phyloP scores from a whole-genome alignment of 2,888 invertebrate genomes.

The Sarcophaga variegata region DNA sequence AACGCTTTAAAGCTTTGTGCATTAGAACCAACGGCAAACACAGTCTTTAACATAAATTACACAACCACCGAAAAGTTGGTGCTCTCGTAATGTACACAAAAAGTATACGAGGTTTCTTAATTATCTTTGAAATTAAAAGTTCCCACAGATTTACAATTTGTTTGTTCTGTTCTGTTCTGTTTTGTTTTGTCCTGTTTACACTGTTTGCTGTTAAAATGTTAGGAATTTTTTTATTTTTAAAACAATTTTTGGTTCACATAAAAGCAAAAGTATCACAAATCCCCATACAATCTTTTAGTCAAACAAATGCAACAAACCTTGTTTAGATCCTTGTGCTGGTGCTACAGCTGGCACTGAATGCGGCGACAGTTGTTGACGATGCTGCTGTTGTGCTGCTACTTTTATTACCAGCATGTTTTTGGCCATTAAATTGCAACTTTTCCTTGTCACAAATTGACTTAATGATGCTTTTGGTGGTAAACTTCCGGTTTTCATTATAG shows the following conservation, averaged over 20 bases:
- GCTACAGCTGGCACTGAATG: not conserved
- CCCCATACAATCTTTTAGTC: slow-evolving; percentile 50
- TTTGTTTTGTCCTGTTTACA: slow-evolving; percentile 24
- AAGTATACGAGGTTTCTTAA: slow-evolving; percentile 53
- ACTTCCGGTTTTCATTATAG: slow-evolving; percentile 63
- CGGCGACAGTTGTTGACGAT: not conserved
- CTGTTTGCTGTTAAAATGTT: slow-evolving; percentile 11
- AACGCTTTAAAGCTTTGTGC: no score
- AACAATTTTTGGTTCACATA: not conserved
- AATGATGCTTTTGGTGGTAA: slow-evolving; percentile 74
- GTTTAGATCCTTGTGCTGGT: slow-evolving; percentile 27
- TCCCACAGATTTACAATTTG: slow-evolving; percentile 56
- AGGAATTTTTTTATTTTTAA: not conserved
- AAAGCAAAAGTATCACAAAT: slow-evolving; percentile 25
- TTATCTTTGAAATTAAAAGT: slow-evolving; percentile 62
- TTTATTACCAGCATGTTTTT: slow-evolving; percentile 49
- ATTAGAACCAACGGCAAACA: not conserved
- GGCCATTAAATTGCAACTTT: slow-evolving; percentile 77
- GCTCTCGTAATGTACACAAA: not conserved
- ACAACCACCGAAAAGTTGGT: no score
- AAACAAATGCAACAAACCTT: slow-evolving; percentile 23
- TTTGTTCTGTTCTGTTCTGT: slow-evolving; percentile 15
- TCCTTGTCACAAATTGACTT: slow-evolving; percentile 76
- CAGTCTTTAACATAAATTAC: not conserved
- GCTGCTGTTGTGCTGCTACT: not conserved